A percentile compares a stretch with the other conserved stretches of the same genome.
phyloP scores from a whole-genome alignment of 2,113 vertebrate species.

The Elaphurus davidianus region DNA sequence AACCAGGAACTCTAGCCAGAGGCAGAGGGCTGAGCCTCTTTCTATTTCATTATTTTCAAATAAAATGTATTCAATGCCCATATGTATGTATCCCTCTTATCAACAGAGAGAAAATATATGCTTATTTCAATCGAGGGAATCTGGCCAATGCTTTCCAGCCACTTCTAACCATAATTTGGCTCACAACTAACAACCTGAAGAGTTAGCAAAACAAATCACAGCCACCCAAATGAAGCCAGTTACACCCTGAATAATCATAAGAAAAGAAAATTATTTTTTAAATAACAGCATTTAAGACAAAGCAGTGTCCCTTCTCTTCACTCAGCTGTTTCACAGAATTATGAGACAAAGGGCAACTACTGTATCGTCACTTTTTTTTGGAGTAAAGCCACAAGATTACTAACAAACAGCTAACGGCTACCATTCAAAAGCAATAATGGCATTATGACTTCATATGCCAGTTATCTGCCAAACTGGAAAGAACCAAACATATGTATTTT shows the following conservation, averaged over 20 bases:
- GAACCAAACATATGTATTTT: not conserved
- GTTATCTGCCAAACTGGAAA: slow-evolving; percentile 71
- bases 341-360: slow-evolving; percentile 76
- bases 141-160: not conserved
- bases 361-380: slow-evolving; percentile 60
- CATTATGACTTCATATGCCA: slow-evolving; percentile 76
- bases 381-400: slow-evolving; percentile 81
- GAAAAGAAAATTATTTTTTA: not conserved
- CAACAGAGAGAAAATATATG: not conserved
- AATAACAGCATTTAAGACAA: slow-evolving; percentile 21
- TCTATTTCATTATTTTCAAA: not conserved
- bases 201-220: slow-evolving; percentile 12
- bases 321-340: slow-evolving; percentile 73
- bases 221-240: not conserved
- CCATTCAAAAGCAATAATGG: slow-evolving; percentile 76
- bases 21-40: not conserved
- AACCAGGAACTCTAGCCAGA: not conserved
- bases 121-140: not conserved
- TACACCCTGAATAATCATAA: not conserved
- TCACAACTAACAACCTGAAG: not conserved
- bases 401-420: slow-evolving; percentile 78
- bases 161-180: not conserved
- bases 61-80: not conserved
- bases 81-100: not conserved
- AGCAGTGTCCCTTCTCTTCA: slow-evolving; percentile 67